Evolutionary conservation across 2,888 invertebrate species (phyloP).

Genomic region (Drosophila barbarae): DNA sequence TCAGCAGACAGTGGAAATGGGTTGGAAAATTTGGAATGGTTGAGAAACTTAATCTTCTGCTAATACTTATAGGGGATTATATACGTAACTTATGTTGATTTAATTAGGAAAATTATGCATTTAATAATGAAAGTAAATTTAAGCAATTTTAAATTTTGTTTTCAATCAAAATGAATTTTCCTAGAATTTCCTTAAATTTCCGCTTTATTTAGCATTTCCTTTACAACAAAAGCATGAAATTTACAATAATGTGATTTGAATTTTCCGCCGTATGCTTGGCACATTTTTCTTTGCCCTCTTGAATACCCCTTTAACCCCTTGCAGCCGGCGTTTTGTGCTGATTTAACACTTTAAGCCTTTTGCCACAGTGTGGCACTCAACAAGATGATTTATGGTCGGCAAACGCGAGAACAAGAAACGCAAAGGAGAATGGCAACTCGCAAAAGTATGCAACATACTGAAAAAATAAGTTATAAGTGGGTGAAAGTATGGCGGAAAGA

Average conservation of each 20-base stretch:
- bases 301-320: constrained; percentile 8
- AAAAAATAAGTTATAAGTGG: constrained; percentile 32
- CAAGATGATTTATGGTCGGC: constrained; percentile 62
- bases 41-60: background rate
- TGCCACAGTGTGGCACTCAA: constrained; percentile 47
- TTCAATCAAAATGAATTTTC: background rate
- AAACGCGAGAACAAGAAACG: constrained; percentile 26
- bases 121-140: too few relatives aligned
- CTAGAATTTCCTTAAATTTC: background rate
- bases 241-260: constrained; percentile 40
- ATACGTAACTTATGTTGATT: background rate
- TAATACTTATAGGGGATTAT: background rate
- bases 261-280: constrained; percentile 34
- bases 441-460: constrained; percentile 63
- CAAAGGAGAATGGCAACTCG: constrained; percentile 40
- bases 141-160: background rate
- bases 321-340: constrained; percentile 47
- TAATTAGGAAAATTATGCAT: background rate
- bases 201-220: background rate
- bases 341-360: constrained; percentile 63
- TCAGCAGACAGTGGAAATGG: background rate
- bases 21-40: background rate
- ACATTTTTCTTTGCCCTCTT: constrained; percentile 15
- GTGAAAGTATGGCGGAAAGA: constrained; percentile 7
- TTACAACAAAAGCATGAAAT: constrained; percentile 1